A percentile compares a stretch with the other conserved stretches of the same genome.
Conservation (phyloP, 2,797 vertebrate genomes). For the Prunella strophiata region DNA sequence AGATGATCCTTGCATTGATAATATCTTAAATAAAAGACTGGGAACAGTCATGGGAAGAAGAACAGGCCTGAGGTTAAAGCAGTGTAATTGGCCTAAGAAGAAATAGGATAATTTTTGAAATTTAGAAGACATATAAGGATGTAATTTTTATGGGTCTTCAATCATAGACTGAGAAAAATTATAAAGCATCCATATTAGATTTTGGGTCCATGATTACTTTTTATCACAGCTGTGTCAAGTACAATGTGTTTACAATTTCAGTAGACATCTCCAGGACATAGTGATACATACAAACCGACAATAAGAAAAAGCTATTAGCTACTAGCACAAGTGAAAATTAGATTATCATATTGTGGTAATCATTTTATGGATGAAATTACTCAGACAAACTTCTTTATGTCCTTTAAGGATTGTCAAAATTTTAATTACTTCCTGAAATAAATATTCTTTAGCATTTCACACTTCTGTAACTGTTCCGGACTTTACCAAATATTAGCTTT, state of each 20-base stretch:
- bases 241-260: not conserved
- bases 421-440: not conserved
- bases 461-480: not conserved
- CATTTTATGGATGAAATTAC: not conserved
- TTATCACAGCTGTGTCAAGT: not conserved
- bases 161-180: not conserved
- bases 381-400: not conserved
- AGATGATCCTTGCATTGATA: not conserved
- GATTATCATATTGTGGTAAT: rapidly evolving
- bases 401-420: not conserved
- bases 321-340: not conserved
- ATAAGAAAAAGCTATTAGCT: not conserved
- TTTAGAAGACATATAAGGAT: not conserved
- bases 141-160: not conserved
- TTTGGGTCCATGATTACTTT: not conserved
- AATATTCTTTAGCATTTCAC: not conserved
- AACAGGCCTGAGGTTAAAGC: not conserved
- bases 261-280: not conserved
- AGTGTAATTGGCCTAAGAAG: not conserved
- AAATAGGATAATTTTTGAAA: not conserved
- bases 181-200: not conserved
- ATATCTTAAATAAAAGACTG: not conserved
- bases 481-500: not conserved
- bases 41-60: not conserved
- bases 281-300: not conserved